Evolutionary conservation across 2,888 invertebrate species (phyloP).

Genomic region (Rhodophaea formosa): DNA sequence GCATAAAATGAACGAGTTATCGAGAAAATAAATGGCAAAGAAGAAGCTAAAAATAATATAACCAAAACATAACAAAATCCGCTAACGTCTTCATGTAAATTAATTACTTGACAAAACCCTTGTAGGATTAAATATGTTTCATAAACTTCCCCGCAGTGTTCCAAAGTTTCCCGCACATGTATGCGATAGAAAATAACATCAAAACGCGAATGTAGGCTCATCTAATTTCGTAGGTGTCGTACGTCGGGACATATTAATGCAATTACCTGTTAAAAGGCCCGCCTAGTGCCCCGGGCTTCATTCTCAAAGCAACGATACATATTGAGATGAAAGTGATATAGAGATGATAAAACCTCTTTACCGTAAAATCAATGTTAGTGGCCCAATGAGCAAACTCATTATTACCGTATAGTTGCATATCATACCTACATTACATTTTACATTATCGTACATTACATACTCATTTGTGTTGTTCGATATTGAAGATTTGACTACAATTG

Average conservation of each 20-base stretch:
- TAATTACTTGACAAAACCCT: neutral
- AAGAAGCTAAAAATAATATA: neutral
- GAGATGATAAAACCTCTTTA: conserved; percentile 32
- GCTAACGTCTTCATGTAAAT: neutral
- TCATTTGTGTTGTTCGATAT: too few relatives aligned
- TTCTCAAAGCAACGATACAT: conserved; percentile 54
- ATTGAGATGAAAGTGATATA: conserved; percentile 33
- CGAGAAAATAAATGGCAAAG: too few relatives aligned
- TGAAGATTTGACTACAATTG: too few relatives aligned
- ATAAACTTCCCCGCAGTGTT: conserved; percentile 2
- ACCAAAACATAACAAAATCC: neutral
- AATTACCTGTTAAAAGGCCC: conserved; percentile 75
- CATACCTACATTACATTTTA: too few relatives aligned
- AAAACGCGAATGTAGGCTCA: conserved; percentile 39
- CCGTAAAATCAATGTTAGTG: too few relatives aligned
- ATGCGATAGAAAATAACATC: conserved; percentile 36
- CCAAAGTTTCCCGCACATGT: conserved; percentile 14
- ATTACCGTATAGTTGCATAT: too few relatives aligned
- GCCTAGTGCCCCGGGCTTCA: conserved; percentile 57
- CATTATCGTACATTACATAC: too few relatives aligned
- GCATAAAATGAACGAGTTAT: too few relatives aligned
- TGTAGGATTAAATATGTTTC: conserved; percentile 1
- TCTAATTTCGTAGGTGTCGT: conserved; percentile 66
- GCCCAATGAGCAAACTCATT: too few relatives aligned
- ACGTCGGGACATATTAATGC: conserved; percentile 67